phyloP scores from a whole-genome alignment of 2,888 invertebrate genomes.

The Yponomeuta plumbellus region DNA sequence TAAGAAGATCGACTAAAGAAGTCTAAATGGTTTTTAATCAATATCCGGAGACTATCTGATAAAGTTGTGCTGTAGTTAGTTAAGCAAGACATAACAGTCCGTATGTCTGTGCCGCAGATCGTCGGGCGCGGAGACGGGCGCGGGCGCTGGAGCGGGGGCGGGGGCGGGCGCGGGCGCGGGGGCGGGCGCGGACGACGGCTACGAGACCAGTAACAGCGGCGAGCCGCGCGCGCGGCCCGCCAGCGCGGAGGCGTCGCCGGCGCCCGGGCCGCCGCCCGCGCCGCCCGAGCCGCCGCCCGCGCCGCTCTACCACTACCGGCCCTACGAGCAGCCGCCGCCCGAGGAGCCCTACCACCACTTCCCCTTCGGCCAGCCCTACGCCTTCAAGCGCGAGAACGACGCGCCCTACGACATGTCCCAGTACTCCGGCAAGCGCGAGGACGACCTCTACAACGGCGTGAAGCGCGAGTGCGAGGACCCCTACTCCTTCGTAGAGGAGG shows the following conservation, averaged over 20 bases:
- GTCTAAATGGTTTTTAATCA: too few species aligned
- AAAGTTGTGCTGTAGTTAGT: too few species aligned
- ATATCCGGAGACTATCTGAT: too few species aligned
- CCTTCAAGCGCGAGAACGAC: conserved; percentile 60
- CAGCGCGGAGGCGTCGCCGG: conserved; percentile 31
- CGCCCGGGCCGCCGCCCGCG: conserved; percentile 44
- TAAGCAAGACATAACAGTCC: too few species aligned
- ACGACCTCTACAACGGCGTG: conserved; percentile 61
- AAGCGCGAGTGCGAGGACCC: conserved; percentile 85
- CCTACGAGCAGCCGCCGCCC: conserved; percentile 48
- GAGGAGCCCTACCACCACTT: conserved; percentile 53
- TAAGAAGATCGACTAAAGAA: too few species aligned
- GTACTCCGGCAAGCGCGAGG: conserved; percentile 52
- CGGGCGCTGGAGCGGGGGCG: conserved; percentile 42
- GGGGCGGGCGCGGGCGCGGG: conserved; percentile 71
- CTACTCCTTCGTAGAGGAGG: conserved; percentile 91
- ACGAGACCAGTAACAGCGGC: conserved; percentile 88
- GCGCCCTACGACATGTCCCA: conserved; percentile 69
- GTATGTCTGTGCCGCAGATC: too few species aligned
- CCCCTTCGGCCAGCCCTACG: conserved; percentile 56
- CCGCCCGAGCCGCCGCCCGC: conserved; percentile 34
- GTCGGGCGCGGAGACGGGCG: conserved; percentile 35
- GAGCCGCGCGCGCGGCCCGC: conserved; percentile 53
- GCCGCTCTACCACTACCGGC: conserved; percentile 29
- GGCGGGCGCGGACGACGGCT: conserved; percentile 90